phyloP scores from a whole-genome alignment of 2,797 vertebrate genomes.

The Hippoglossus hippoglossus region DNA sequence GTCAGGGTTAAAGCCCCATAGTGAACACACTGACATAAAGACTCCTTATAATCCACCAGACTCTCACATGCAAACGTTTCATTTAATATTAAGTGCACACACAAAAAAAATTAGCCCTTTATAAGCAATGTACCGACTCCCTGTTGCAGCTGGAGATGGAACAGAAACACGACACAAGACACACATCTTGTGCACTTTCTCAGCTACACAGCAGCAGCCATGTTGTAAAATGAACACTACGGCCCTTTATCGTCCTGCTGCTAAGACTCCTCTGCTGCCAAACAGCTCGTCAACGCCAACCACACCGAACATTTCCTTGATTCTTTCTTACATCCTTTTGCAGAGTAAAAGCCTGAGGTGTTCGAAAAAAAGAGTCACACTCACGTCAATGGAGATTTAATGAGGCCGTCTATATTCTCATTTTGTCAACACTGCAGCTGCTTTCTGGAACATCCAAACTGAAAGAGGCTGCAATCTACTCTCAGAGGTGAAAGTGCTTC shows the following conservation, averaged over 20 bases:
- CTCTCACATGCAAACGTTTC: background rate
- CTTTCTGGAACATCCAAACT: background rate
- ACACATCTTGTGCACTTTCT: background rate
- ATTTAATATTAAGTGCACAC: conserved; percentile 8
- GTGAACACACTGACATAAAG: background rate
- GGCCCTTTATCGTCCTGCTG: background rate
- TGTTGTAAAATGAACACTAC: background rate
- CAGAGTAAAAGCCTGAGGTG: background rate
- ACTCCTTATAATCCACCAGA: background rate
- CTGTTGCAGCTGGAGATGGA: background rate
- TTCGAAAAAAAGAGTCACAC: background rate
- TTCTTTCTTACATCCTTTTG: background rate
- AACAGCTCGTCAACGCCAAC: background rate
- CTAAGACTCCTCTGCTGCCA: background rate
- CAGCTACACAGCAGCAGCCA: background rate
- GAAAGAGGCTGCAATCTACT: background rate
- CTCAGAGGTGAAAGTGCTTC: conserved; percentile 8
- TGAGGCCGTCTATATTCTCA: background rate
- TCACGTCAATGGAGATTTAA: background rate
- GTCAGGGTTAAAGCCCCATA: background rate
- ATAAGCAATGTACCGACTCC: background rate
- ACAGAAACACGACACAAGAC: background rate
- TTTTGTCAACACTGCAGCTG: conserved; percentile 7
- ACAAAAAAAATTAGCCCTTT: conserved; percentile 19
- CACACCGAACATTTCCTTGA: background rate